These are phyloP conservation scores for Cyprinus carpio DNA, from an alignment of 2,113 vertebrate genomes.

Conservation along the genomic window DNA sequence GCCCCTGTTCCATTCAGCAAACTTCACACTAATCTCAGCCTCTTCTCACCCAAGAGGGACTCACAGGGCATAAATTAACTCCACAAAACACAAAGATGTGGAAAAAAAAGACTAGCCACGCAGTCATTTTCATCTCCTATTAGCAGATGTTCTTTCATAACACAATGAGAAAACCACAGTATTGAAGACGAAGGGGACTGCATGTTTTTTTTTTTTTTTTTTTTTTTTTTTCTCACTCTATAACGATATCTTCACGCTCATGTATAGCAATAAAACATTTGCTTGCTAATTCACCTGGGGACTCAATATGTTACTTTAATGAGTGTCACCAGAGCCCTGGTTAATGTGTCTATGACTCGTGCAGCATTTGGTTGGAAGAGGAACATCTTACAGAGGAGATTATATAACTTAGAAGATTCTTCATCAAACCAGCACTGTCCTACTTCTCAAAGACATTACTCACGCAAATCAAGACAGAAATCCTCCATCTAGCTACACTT, in stretches of 20 bases:
- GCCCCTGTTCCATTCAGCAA: conserved; percentile 73
- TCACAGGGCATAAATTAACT: conserved; percentile 78
- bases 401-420: conserved; percentile 33
- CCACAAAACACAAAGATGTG: conserved; percentile 31
- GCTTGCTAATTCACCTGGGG: conserved; percentile 63
- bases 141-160: conserved; percentile 57
- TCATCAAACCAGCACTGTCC: conserved; percentile 34
- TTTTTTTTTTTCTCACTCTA: conserved; percentile 31
- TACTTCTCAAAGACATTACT: conserved; percentile 43
- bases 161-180: conserved; percentile 25
- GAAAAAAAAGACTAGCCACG: conserved; percentile 69
- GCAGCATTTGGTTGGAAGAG: conserved; percentile 42
- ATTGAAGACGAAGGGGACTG: conserved; percentile 36
- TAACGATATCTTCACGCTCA: conserved; percentile 37
- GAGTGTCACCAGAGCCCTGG: conserved; percentile 65
- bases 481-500: not conserved
- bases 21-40: conserved; percentile 78
- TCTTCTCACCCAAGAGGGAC: conserved; percentile 76
- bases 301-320: conserved; percentile 76
- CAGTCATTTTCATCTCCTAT: conserved; percentile 63
- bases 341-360: conserved; percentile 66
- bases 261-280: conserved; percentile 56
- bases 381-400: conserved; percentile 15
- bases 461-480: not conserved
- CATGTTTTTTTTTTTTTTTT: no score